A percentile compares a stretch with the other conserved stretches of the same genome.
These are phyloP conservation scores for Monochamus alternatus DNA, from an alignment of 2,888 invertebrate genomes.

Conservation along the genomic window DNA sequence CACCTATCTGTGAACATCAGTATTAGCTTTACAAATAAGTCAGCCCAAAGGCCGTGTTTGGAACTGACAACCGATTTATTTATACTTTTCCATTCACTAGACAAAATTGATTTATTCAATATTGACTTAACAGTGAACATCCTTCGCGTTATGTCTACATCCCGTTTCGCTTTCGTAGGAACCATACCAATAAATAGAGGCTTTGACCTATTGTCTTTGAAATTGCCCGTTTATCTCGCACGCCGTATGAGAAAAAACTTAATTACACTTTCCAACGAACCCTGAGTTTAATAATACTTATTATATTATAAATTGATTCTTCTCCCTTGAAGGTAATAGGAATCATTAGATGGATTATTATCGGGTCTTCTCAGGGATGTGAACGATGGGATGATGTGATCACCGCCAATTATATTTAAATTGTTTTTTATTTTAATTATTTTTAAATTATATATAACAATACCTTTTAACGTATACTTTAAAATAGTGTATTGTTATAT, in stretches of 20 bases:
- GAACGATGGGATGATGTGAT: background rate
- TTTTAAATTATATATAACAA: no score
- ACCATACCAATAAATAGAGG: slow-evolving; percentile 8
- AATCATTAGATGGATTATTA: slow-evolving; percentile 24
- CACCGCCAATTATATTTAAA: background rate
- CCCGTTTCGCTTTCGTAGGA: slow-evolving; percentile 24
- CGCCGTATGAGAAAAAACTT: slow-evolving; percentile 11
- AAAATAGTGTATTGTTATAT: no score
- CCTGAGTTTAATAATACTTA: slow-evolving; percentile 12
- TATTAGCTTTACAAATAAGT: slow-evolving; percentile 14
- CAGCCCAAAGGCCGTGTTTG: background rate
- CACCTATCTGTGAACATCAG: background rate
- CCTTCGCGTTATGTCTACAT: slow-evolving; percentile 13
- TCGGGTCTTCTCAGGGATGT: background rate
- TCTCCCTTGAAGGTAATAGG: slow-evolving; percentile 25
- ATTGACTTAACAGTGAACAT: slow-evolving; percentile 35
- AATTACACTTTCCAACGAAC: slow-evolving; percentile 15
- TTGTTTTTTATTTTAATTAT: background rate
- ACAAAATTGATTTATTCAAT: slow-evolving; percentile 16
- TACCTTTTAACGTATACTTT: no score
- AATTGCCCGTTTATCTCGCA: background rate
- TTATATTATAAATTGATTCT: slow-evolving; percentile 26
- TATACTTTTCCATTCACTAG: slow-evolving; percentile 19
- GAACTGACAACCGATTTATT: slow-evolving; percentile 1
- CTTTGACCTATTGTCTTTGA: slow-evolving; percentile 33